Evolutionary conservation across 2,113 vertebrate species (phyloP), one percentile per base, ranked within the genome.

Genomic region (Pyxicephalus adspersus): DNA sequence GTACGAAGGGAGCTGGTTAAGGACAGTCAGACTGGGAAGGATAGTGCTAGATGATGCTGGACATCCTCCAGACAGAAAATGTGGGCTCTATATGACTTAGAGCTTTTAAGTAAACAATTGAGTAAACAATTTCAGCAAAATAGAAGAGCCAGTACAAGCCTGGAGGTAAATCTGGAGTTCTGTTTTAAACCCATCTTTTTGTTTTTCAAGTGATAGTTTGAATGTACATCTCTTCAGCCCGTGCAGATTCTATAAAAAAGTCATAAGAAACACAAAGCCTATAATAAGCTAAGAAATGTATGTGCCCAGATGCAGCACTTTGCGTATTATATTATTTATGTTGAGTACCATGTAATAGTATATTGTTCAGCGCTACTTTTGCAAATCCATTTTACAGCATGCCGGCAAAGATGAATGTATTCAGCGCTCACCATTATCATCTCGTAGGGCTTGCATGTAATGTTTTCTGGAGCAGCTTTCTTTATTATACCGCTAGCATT

Each of bases 401-500:
- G 71, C 15, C 57, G 5, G 29, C 28, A 60, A 74, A 74, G 55
- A 74, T 74, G 54, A 57, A 74, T 74, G 71, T 60, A 55, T 38
- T 58, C 20, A 60, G 34, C 71, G 38, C 34, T 74, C 22, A 58
- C 55, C 31, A 78, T 57, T 57, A 58, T 78, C 51, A 67, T 52
- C 55, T 58, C 23, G 17, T 28, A 67, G 54, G 26, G 52, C 29
- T 57, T 52, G n/a, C n/a, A 31, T 61, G 64, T 68, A 51, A 79
- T 70, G 70, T 50, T 45, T 50, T 29, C 31, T 79, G 22, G 3
- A 60, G 58, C 73, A 63, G 73, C 58, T 50, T 31, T 63, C 73
- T 76, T 76, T 76, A 80, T 72, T 64, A 71, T 72, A 80, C 77
- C 63, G 66, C 34, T 38, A 72, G 78, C 78, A 80, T 64, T 72